Evolutionary conservation across 2,888 invertebrate species (phyloP), one percentile per base, ranked within the genome.

Genomic region (Tachina lurida): DNA sequence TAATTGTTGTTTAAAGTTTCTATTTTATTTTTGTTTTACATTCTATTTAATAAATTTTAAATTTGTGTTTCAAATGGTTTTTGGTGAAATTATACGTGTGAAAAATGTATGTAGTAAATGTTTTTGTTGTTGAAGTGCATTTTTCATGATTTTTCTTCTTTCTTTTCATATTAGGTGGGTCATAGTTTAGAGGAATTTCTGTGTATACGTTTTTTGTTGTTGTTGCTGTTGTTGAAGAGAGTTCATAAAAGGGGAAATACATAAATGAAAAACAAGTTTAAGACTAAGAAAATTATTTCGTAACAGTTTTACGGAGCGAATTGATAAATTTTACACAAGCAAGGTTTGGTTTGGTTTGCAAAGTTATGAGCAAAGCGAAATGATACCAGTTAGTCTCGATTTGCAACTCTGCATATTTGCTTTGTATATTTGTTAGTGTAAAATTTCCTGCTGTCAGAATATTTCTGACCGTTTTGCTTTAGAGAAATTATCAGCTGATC

Each of bases 141-240:
- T 56, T 68, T 81, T 83, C 13, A 80, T 86, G 79, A 83, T 83
- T 76, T 79, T 76, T 67, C 73, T 67, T 65, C 10, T 10, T 54
- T 52, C 31, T 70, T 71, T 43, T 71, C 17, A 54, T 49, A 83
- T 43, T 86, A 86, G 86, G 86, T 86, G 86, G 86, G 86, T 86
- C 68, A 80, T 86, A 86, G 86, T 86, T 86, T 83, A 83, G 86
- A 86, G 86, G 86, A 83, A 58, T 85, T 83, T 81, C 56, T 67
- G 81, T 74, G 49, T 86, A 74, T 70, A 74, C 19, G 62, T 67
- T 13, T 73, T 58, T 47, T 60, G n/a, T 49, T 74, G 47, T 75
- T 60, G 56, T 49, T 74, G 47, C 70, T 60, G 56, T 76, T 76
- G 70, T 31, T 31, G 31, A 68, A 19, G 12, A 56, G 62, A 10